Evolutionary conservation across 2,888 invertebrate species (phyloP).

Genomic region (Pollenia amentaria): DNA sequence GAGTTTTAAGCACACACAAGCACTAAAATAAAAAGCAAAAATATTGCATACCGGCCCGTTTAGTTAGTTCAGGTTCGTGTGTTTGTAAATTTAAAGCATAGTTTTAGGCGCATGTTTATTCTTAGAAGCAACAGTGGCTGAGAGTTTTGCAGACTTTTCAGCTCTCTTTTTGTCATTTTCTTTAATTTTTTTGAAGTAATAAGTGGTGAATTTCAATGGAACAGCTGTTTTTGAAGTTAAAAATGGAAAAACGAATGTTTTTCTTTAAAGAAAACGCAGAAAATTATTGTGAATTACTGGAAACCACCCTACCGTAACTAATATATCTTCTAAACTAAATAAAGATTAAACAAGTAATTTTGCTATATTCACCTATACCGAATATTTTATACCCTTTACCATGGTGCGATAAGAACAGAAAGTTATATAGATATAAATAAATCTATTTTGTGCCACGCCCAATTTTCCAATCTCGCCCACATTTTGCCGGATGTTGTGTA

Average conservation of each 20-base stretch:
- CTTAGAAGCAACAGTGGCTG: constrained; percentile 70
- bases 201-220: constrained; percentile 46
- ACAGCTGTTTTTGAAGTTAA: constrained; percentile 42
- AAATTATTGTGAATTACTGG: constrained; percentile 59
- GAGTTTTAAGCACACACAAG: constrained; percentile 8
- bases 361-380: too few relatives aligned
- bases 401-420: too few relatives aligned
- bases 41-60: constrained; percentile 65
- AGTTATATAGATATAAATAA: too few relatives aligned
- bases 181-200: constrained; percentile 40
- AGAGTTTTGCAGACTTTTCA: constrained; percentile 38
- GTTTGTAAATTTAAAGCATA: constrained; percentile 36
- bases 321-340: background rate
- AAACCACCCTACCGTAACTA: background rate
- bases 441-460: too few relatives aligned
- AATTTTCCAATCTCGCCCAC: too few relatives aligned
- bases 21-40: constrained; percentile 29
- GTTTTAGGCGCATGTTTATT: constrained; percentile 63
- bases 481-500: too few relatives aligned
- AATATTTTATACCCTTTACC: too few relatives aligned
- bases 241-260: constrained; percentile 23
- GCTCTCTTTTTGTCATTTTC: constrained; percentile 9
- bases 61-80: constrained; percentile 37
- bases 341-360: too few relatives aligned
- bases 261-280: background rate